phyloP scores from a whole-genome alignment of 2,888 invertebrate genomes.

The Phasia obesa region DNA sequence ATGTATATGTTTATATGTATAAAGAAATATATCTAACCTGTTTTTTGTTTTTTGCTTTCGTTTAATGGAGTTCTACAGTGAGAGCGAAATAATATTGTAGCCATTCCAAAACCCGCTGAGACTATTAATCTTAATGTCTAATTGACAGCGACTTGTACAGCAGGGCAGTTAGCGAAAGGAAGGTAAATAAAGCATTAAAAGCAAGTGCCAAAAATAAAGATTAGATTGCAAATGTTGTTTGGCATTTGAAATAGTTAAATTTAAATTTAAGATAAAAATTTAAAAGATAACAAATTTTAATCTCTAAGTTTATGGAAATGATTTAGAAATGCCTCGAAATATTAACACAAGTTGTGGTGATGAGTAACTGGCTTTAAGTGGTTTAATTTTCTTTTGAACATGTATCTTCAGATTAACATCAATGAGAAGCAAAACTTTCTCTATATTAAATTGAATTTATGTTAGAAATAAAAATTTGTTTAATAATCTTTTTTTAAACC shows the following conservation, averaged over 20 bases:
- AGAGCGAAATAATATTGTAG: slow-evolving; percentile 22
- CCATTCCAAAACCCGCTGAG: slow-evolving; percentile 65
- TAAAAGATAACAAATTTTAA: not conserved
- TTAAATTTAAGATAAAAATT: not conserved
- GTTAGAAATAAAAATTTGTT: no score
- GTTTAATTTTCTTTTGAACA: not conserved
- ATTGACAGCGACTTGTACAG: not conserved
- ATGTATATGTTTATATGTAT: not conserved
- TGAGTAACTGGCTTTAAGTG: not conserved
- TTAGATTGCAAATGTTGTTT: not conserved
- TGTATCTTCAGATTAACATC: not conserved
- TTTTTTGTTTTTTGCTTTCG: not conserved
- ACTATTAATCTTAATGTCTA: slow-evolving; percentile 65
- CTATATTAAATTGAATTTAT: not conserved
- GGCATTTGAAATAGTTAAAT: not conserved
- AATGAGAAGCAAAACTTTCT: not conserved
- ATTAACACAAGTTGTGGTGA: not conserved
- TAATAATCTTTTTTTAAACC: no score
- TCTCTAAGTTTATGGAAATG: not conserved
- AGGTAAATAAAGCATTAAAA: not conserved
- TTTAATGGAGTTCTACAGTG: not conserved
- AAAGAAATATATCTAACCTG: slow-evolving; percentile 47
- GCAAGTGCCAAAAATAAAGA: not conserved
- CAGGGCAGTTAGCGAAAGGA: not conserved
- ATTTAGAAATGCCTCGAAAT: not conserved